These are phyloP conservation scores for Oryzias melastigma DNA, from an alignment of 2,113 vertebrate genomes.

Conservation along the genomic window DNA sequence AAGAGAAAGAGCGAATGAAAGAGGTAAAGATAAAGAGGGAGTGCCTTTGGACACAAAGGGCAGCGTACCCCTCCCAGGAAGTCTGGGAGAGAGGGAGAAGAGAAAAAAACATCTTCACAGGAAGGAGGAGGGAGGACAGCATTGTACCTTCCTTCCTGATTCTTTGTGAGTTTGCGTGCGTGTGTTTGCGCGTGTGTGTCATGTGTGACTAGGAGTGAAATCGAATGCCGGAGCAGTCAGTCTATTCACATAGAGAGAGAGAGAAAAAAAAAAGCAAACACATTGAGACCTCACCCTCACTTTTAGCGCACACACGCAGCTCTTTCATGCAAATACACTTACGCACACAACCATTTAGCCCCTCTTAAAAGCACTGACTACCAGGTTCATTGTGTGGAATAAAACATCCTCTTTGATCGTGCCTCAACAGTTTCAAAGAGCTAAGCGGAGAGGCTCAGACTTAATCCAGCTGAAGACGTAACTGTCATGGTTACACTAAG, in stretches of 20 bases:
- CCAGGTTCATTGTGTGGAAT: conserved; percentile 63
- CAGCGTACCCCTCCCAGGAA: conserved; percentile 78
- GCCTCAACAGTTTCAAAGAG: conserved; percentile 70
- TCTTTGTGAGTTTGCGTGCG: conserved; percentile 61
- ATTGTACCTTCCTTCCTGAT: conserved; percentile 79
- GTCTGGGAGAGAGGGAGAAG: conserved; percentile 67
- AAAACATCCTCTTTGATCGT: conserved; percentile 69
- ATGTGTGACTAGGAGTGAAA: conserved; percentile 57
- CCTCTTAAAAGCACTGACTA: conserved; percentile 66
- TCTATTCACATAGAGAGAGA: conserved; percentile 64
- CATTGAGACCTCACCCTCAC: conserved; percentile 60
- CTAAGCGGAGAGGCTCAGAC: conserved; percentile 68
- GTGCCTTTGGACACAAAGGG: conserved; percentile 72
- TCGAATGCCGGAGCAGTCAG: conserved; percentile 63
- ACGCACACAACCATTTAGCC: conserved; percentile 55
- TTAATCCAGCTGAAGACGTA: conserved; percentile 66
- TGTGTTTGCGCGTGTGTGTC: conserved; percentile 22
- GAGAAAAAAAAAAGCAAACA: conserved; percentile 49
- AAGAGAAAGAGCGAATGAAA: conserved; percentile 63
- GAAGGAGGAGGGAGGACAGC: conserved; percentile 72
- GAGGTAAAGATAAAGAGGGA: conserved; percentile 73
- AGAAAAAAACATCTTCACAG: conserved; percentile 70
- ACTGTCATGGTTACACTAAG: conserved; percentile 63
- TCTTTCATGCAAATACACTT: conserved; percentile 27
- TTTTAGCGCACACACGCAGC: conserved; percentile 34